Evolutionary conservation across 2,797 vertebrate species (phyloP).

Genomic region (Syncerus caffer): DNA sequence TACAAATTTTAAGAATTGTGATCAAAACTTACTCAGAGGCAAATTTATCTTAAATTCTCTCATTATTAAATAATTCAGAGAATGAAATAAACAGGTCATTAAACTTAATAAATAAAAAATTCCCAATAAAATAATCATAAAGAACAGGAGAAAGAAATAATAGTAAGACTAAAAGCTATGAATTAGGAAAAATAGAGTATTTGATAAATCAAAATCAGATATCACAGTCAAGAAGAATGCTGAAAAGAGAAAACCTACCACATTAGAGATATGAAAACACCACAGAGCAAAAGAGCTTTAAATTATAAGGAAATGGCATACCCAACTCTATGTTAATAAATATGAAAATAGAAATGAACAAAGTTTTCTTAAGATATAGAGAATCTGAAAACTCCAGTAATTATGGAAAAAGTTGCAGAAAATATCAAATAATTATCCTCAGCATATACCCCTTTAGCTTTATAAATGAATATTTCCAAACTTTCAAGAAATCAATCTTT

Average conservation of each 20-base stretch:
- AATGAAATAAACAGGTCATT: neutral
- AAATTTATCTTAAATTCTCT: too few relatives aligned
- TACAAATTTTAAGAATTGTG: neutral
- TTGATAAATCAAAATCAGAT: neutral
- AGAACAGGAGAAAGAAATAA: neutral
- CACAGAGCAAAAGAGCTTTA: neutral
- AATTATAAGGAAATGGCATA: neutral
- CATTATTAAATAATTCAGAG: neutral
- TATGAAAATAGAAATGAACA: neutral
- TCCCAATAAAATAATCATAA: neutral
- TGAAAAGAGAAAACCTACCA: neutral
- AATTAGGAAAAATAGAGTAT: neutral
- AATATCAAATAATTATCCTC: neutral
- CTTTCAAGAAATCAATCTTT: neutral
- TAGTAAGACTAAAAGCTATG: neutral
- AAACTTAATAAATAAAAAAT: neutral
- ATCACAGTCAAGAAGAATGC: neutral
- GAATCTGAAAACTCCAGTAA: neutral
- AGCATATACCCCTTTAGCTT: neutral
- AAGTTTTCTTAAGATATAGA: neutral
- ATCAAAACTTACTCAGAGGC: neutral
- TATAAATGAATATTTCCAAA: neutral
- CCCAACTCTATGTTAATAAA: neutral
- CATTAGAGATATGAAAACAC: neutral
- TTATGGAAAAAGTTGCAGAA: neutral